A percentile compares a stretch with the other conserved stretches of the same genome.
These are phyloP conservation scores for Orthosia gothica DNA, from an alignment of 2,888 invertebrate genomes.

Conservation along the genomic window DNA sequence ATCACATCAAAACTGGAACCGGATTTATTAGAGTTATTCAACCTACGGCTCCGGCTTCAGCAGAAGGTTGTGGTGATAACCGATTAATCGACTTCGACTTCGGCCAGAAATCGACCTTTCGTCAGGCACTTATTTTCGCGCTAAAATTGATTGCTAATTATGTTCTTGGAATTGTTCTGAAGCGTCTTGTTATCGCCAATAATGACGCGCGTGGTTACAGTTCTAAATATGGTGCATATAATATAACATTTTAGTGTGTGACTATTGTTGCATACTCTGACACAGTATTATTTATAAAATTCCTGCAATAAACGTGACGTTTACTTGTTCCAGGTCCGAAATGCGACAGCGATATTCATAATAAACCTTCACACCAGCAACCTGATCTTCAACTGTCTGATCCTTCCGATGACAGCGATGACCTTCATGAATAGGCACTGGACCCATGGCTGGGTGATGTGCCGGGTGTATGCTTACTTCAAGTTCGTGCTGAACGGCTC, in stretches of 20 bases:
- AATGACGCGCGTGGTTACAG: neutral
- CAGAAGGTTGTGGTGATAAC: no score
- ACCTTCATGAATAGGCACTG: slow-evolving; percentile 94
- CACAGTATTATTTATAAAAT: slow-evolving; percentile 21
- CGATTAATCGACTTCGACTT: no score
- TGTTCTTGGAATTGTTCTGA: slow-evolving; percentile 3
- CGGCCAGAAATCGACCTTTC: no score
- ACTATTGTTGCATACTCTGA: no score
- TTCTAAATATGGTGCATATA: neutral
- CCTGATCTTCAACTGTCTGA: slow-evolving; percentile 95
- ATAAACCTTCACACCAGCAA: slow-evolving; percentile 95
- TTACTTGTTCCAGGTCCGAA: slow-evolving; percentile 92
- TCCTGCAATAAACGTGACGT: neutral
- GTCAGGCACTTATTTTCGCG: neutral
- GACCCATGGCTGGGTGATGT: slow-evolving; percentile 93
- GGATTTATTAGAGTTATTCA: no score
- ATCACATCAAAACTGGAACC: no score
- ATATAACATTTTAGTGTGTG: no score
- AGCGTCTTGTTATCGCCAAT: neutral
- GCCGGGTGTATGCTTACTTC: slow-evolving; percentile 94
- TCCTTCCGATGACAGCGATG: slow-evolving; percentile 94
- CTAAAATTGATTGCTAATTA: neutral
- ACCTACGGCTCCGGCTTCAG: no score
- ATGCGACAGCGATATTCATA: slow-evolving; percentile 96
- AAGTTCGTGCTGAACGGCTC: slow-evolving; percentile 95